Percentiles rank a stretch among this genome's conserved stretches.
Conservation (phyloP, 2,113 vertebrate species). For the Chionomys nivalis region DNA sequence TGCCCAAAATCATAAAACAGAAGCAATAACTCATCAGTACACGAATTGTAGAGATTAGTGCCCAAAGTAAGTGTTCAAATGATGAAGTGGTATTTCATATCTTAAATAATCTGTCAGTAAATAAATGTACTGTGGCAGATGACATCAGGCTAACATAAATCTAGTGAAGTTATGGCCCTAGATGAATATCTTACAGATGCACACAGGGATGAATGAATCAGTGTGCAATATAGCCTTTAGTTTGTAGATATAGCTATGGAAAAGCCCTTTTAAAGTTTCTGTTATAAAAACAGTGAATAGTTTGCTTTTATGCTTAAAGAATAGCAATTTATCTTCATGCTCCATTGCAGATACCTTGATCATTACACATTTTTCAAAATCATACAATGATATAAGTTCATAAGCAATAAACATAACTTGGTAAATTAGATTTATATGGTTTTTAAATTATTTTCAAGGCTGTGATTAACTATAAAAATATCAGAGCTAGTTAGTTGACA, state of each 20-base stretch:
- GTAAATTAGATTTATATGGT: not conserved
- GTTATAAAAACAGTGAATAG: not conserved
- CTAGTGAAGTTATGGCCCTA: not conserved
- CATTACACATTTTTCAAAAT: not conserved
- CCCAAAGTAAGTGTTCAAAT: not conserved
- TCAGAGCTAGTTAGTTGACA: not conserved
- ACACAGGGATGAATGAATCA: not conserved
- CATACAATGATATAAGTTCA: not conserved
- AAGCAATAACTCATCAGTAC: not conserved
- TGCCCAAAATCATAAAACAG: not conserved
- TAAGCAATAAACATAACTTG: not conserved
- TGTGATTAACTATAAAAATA: not conserved
- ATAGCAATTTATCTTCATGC: not conserved
- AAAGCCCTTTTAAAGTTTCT: not conserved
- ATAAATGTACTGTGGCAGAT: not conserved
- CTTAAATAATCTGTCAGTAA: not conserved
- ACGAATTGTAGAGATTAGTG: not conserved
- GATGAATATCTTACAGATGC: not conserved
- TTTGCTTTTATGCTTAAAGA: not conserved
- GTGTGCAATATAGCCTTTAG: accelerated
- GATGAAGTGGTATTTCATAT: not conserved
- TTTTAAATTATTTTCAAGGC: conserved; percentile 27
- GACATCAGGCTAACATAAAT: not conserved
- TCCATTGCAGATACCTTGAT: not conserved
- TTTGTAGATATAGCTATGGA: not conserved